Conservation (phyloP, 2,888 invertebrate genomes). For the Acleris literana region DNA sequence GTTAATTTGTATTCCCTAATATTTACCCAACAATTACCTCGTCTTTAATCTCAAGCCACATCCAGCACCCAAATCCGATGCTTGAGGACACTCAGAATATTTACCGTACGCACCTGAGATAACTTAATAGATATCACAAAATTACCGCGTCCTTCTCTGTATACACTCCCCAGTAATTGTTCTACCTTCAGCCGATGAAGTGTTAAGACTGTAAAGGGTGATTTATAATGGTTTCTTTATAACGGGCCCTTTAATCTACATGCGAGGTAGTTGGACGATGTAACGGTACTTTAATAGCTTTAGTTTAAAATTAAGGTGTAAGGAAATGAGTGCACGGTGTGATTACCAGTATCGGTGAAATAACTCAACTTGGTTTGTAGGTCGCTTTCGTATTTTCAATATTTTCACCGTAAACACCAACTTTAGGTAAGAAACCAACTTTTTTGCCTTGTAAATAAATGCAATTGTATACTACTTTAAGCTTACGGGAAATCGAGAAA, state of each 20-base stretch:
- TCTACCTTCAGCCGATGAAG: constrained; percentile 73
- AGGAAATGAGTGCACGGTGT: constrained; percentile 41
- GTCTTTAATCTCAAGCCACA: constrained; percentile 25
- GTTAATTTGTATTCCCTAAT: too few species aligned
- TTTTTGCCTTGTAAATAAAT: constrained; percentile 20
- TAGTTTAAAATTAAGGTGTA: constrained; percentile 7
- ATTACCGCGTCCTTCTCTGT: constrained; percentile 59
- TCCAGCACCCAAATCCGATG: constrained; percentile 50
- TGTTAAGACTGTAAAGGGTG: constrained; percentile 65
- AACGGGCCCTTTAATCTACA: constrained; percentile 11
- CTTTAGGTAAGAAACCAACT: not conserved
- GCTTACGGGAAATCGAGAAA: constrained; percentile 22
- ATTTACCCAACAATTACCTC: not conserved
- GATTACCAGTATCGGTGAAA: constrained; percentile 59
- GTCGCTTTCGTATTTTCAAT: constrained; percentile 34
- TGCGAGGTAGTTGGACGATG: constrained; percentile 1
- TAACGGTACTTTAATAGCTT: constrained; percentile 5
- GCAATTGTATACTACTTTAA: constrained; percentile 9
- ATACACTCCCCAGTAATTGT: constrained; percentile 72
- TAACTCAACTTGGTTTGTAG: constrained; percentile 46
- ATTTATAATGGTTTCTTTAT: constrained; percentile 62
- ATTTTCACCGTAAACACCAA: too few species aligned
- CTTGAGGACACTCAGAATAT: constrained; percentile 52
- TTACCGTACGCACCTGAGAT: constrained; percentile 65
- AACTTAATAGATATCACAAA: constrained; percentile 60